Conservation (phyloP, 2,797 vertebrate species). For the Echiichthys vipera region DNA sequence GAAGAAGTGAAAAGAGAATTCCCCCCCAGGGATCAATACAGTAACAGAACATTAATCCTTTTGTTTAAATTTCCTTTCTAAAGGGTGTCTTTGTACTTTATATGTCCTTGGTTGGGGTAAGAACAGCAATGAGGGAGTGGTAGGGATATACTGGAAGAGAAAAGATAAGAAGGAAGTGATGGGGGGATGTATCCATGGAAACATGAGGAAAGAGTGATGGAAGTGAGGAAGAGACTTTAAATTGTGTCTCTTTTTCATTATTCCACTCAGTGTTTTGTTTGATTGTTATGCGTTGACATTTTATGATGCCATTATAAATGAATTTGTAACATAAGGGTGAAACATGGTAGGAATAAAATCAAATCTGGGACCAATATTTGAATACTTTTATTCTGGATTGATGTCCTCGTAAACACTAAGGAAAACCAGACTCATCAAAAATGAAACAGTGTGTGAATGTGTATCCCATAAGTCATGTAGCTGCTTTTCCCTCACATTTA, state of each 20-base stretch:
- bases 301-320: slow-evolving; percentile 2
- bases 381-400: not conserved
- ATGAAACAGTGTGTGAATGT: not conserved
- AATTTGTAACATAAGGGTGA: slow-evolving; percentile 21
- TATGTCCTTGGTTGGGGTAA: not conserved
- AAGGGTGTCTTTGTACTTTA: not conserved
- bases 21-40: slow-evolving; percentile 4
- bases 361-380: not conserved
- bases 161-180: slow-evolving; percentile 49
- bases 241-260: slow-evolving; percentile 19
- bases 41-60: slow-evolving; percentile 4
- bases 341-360: slow-evolving; percentile 16
- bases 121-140: not conserved
- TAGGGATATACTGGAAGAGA: no score
- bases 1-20: slow-evolving; percentile 7
- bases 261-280: slow-evolving; percentile 18
- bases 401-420: slow-evolving; percentile 3
- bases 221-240: slow-evolving; percentile 32
- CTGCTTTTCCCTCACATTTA: not conserved
- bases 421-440: not conserved
- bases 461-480: not conserved
- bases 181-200: slow-evolving; percentile 66
- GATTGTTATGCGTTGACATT: not conserved
- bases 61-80: slow-evolving; percentile 4
- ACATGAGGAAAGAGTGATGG: slow-evolving; percentile 55